phyloP scores from a whole-genome alignment of 1,140 invertebrate genomes.

The Schlechtendalia chinensis region DNA sequence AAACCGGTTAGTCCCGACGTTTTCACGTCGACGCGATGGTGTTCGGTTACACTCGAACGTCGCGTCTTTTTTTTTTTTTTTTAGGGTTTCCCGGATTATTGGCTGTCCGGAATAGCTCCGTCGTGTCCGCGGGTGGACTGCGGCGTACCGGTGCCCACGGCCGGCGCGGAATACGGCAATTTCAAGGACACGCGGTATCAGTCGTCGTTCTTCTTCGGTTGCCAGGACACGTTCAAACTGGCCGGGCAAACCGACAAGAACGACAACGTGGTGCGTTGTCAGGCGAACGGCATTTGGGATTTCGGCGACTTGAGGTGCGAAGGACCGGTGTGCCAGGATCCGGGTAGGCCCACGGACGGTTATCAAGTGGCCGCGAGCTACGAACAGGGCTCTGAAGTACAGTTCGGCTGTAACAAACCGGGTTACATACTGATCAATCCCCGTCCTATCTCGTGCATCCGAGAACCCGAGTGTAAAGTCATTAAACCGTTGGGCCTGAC shows the following conservation, averaged over 20 bases:
- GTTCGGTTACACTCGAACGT: too few species aligned
- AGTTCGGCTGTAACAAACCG: conserved; percentile 83
- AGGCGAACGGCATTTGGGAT: conserved; percentile 91
- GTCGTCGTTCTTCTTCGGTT: conserved; percentile 93
- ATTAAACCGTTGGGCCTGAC: conserved; percentile 87
- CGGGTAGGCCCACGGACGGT: conserved; percentile 88
- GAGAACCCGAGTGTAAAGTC: conserved; percentile 90
- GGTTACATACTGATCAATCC: conserved; percentile 92
- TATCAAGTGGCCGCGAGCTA: conserved; percentile 85
- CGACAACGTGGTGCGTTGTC: conserved; percentile 89
- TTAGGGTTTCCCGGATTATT: conserved; percentile 82
- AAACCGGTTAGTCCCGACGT: conserved; percentile 68
- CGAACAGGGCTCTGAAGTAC: conserved; percentile 85
- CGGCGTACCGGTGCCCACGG: conserved; percentile 79
- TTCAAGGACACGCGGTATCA: conserved; percentile 84
- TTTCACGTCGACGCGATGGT: too few species aligned
- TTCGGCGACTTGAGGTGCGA: conserved; percentile 94
- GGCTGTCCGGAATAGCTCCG: conserved; percentile 82
- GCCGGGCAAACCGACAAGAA: conserved; percentile 87
- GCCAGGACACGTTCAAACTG: conserved; percentile 91
- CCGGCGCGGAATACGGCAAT: conserved; percentile 89
- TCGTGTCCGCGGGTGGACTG: conserved; percentile 85
- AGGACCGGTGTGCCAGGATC: conserved; percentile 93
- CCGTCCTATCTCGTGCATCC: conserved; percentile 83
- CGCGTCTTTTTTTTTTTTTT: too few species aligned